Base-by-base conservation (phyloP, 2,888 invertebrate genomes). In the Torymus aiolomorphi region DNA sequence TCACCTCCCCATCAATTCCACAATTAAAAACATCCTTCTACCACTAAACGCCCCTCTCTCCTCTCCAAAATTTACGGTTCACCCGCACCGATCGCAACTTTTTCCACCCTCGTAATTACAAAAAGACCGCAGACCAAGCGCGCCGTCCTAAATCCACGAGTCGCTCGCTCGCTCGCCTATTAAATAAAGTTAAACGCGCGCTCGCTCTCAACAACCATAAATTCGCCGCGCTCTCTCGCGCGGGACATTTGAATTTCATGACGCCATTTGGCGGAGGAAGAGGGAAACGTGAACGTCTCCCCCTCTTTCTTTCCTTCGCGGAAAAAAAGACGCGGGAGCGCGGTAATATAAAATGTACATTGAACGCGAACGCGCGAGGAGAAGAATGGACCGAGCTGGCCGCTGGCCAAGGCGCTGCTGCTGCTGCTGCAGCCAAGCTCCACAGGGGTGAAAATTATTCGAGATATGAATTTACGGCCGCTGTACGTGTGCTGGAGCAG, bases 381-480 rank as follows among this genome's bases (percentile, higher is more conserved):
- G 13, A 78, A 79, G 80, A 72, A 74, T 67, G 80, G 81, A 56
- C 20, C 14, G 65, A 62, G 69, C 83, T 86, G 86, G 86, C 83
- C 82, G 83, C 74, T 83, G 83, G 86, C 86, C 87, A 86, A 86
- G 84, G 83, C 83, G 84, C 82, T 14, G n/a, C 42, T 31, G 5
- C 59, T 24, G 31, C 31, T 31, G 31, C 31, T 31, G 31, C 31
- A 80, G 84, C 83, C 67, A 78, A 67, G 65, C 63, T 31, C 31
- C 83, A 67, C 51, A 49, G 71, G 86, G 87, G 87, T 84, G 87
- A 88, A 88, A 88, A 89, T 89, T 88, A 89, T 89, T 87, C 88
- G 86, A 88, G 89, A 88, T 89, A 89, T 89, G 89, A 89, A 89
- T 89, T 88, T 88, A 89, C 87, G 86, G 86, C 84, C 80, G 8